phyloP scores from a whole-genome alignment of 2,797 vertebrate genomes.

The Nannoperca australis region DNA sequence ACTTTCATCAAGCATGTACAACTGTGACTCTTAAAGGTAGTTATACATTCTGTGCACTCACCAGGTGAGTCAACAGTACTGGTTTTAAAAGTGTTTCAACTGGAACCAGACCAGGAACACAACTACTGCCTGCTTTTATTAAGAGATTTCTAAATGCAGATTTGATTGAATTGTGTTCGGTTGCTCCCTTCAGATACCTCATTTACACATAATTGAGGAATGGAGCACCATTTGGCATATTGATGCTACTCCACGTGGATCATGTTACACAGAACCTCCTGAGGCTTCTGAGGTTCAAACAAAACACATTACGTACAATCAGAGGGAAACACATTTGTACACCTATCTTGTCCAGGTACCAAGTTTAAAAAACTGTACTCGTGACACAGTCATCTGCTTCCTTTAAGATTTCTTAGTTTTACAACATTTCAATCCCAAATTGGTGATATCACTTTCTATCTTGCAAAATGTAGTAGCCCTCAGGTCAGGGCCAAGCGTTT shows the following conservation, averaged over 20 bases:
- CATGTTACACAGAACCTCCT: too few relatives aligned
- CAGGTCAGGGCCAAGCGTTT: constrained; percentile 6
- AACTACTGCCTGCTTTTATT: neutral
- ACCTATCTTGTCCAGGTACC: neutral
- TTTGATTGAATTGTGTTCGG: neutral
- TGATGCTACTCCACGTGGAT: neutral
- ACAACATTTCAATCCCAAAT: neutral
- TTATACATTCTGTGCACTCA: neutral
- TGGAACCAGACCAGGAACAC: neutral
- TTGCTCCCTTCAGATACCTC: neutral
- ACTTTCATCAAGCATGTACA: neutral
- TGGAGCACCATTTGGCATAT: neutral
- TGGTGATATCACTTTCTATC: neutral
- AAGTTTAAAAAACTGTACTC: neutral
- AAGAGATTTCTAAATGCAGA: constrained; percentile 4
- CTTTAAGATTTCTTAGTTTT: neutral
- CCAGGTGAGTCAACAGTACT: constrained; percentile 19
- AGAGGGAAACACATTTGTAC: too few relatives aligned
- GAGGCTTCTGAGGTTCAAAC: too few relatives aligned
- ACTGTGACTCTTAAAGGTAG: neutral
- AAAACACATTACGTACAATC: too few relatives aligned
- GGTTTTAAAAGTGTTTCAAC: neutral
- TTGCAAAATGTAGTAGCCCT: neutral
- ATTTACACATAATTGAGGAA: neutral
- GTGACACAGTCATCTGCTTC: neutral